phyloP scores from a whole-genome alignment of 2,113 vertebrate species.

The Solea solea region DNA sequence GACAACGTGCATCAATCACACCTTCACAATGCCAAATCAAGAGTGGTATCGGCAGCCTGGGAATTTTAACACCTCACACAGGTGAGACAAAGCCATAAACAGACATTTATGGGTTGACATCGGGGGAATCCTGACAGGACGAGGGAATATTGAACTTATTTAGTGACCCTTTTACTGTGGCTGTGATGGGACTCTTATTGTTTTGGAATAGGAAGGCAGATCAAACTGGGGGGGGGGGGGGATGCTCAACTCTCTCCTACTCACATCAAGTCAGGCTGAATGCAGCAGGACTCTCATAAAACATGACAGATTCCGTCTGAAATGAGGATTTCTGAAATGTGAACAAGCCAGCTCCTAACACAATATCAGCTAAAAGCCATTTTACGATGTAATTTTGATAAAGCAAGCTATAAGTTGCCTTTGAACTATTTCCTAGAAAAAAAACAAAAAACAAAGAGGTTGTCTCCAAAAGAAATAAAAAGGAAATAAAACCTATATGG shows the following conservation, averaged over 20 bases:
- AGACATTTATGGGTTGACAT: background rate
- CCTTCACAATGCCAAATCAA: conserved; percentile 20
- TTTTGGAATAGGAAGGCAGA: conserved; percentile 10
- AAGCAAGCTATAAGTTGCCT: too few relatives aligned
- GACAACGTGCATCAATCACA: conserved; percentile 43
- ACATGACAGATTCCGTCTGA: background rate
- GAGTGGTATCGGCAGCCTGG: conserved; percentile 21
- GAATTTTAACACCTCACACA: conserved; percentile 18
- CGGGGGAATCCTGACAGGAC: conserved; percentile 9
- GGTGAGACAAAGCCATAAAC: conserved; percentile 1
- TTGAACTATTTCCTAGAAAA: too few relatives aligned
- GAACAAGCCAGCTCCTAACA: background rate
- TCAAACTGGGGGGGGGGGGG: conserved; percentile 3
- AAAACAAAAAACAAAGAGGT: too few relatives aligned
- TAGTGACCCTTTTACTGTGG: conserved; percentile 20
- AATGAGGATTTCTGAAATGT: conserved; percentile 5
- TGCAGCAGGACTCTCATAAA: background rate
- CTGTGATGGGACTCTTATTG: conserved; percentile 12
- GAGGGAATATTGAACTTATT: conserved; percentile 20
- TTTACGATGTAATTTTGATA: too few relatives aligned
- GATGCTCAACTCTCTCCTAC: conserved; percentile 1
- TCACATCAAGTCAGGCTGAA: background rate
- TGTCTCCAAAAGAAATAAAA: too few relatives aligned
- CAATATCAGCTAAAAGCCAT: background rate
- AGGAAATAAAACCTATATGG: too few relatives aligned